Evolutionary conservation across 2,113 vertebrate species (phyloP).

Genomic region (Podarcis muralis): DNA sequence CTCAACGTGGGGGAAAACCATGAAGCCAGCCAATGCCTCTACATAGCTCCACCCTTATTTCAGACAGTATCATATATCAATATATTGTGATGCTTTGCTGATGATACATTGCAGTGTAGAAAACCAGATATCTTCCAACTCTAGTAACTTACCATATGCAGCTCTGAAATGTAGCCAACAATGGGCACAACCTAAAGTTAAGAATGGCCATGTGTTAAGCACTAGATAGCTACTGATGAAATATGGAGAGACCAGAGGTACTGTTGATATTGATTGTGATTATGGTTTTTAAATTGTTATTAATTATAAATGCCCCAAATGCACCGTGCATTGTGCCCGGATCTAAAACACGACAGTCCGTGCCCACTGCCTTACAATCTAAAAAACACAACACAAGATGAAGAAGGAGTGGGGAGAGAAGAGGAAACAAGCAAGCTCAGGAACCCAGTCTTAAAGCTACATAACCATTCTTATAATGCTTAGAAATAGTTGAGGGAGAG

Average conservation of each 20-base stretch:
- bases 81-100: no score
- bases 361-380: not conserved
- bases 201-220: not conserved
- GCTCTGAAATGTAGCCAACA: not conserved
- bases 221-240: not conserved
- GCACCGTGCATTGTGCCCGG: not conserved
- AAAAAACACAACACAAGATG: not conserved
- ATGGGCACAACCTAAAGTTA: not conserved
- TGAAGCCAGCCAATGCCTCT: no score
- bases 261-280: not conserved
- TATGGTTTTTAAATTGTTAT: not conserved
- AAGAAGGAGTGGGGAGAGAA: not conserved
- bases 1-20: no score
- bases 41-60: no score
- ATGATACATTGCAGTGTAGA: no score
- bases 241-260: not conserved
- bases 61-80: no score
- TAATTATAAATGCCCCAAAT: not conserved
- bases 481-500: not conserved
- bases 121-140: no score
- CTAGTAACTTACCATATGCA: not conserved
- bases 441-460: not conserved
- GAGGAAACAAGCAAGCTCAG: not conserved
- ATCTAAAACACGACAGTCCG: not conserved
- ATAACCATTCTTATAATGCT: not conserved